These are phyloP conservation scores for Emys orbicularis DNA, from an alignment of 2,797 vertebrate genomes.

Conservation along the genomic window DNA sequence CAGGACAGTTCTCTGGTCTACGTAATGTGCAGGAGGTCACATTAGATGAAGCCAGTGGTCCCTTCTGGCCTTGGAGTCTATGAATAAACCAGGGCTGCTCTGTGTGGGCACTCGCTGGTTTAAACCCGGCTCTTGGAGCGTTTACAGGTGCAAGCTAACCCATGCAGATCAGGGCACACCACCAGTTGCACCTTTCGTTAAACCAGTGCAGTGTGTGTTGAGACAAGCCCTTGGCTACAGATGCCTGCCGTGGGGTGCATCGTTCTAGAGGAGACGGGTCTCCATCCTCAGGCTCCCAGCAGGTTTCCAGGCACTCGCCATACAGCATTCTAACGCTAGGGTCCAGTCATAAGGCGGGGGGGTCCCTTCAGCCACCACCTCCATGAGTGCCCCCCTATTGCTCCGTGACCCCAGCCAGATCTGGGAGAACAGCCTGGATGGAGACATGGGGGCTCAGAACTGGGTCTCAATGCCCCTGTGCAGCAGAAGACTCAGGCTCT, in stretches of 20 bases:
- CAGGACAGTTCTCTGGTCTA: not conserved
- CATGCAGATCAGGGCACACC: no score
- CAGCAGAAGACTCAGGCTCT: not conserved
- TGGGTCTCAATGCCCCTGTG: no score
- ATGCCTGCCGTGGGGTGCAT: not conserved
- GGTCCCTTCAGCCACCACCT: not conserved
- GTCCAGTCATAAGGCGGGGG: not conserved
- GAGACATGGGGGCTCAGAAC: no score
- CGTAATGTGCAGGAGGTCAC: not conserved
- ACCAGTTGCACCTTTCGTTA: not conserved
- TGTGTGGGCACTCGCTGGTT: not conserved
- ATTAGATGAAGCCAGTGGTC: not conserved
- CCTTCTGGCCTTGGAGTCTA: not conserved
- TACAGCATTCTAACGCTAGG: not conserved
- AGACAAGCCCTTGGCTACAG: not conserved
- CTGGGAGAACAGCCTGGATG: no score
- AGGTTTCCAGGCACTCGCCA: no score
- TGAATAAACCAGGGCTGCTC: not conserved
- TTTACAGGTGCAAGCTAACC: not conserved
- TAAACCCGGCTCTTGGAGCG: not conserved
- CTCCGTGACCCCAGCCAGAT: not conserved
- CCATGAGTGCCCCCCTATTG: not conserved
- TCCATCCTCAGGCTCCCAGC: not conserved
- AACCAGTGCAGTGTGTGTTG: not conserved
- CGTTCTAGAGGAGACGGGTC: not conserved